A percentile compares a stretch with the other conserved stretches of the same genome.
Conservation (phyloP, 2,113 vertebrate genomes). For the Gymnogyps californianus region DNA sequence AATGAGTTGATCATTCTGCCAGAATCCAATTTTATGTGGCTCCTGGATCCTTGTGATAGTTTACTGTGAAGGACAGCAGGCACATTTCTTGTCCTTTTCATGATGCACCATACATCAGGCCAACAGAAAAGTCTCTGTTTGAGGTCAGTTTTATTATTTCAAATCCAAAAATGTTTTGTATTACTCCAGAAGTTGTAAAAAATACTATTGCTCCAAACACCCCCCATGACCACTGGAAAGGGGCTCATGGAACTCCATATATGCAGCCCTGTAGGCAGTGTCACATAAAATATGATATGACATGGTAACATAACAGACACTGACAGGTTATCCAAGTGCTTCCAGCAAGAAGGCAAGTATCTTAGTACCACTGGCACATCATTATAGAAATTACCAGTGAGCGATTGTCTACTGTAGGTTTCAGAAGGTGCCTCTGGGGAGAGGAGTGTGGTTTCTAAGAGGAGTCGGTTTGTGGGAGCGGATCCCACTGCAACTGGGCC, state of each 20-base stretch:
- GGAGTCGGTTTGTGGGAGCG: background rate
- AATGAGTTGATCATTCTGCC: slow-evolving; percentile 24
- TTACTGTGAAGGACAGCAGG: background rate
- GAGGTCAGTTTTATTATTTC: background rate
- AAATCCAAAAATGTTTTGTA: background rate
- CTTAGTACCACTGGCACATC: slow-evolving; percentile 35
- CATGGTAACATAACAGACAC: slow-evolving; percentile 63
- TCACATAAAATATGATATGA: slow-evolving; percentile 60
- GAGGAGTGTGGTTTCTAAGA: background rate
- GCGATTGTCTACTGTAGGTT: slow-evolving; percentile 28
- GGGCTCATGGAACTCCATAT: slow-evolving; percentile 12
- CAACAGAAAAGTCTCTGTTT: background rate
- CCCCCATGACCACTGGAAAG: background rate
- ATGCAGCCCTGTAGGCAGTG: slow-evolving; percentile 45
- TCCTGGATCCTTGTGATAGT: slow-evolving; percentile 5
- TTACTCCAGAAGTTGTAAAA: slow-evolving; percentile 8
- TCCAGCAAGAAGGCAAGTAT: slow-evolving; percentile 47
- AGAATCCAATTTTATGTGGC: background rate
- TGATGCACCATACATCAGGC: background rate
- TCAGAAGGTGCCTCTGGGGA: slow-evolving; percentile 36
- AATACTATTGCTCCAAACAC: background rate
- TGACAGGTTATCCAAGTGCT: slow-evolving; percentile 63
- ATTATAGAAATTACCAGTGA: slow-evolving; percentile 62
- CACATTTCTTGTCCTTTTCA: background rate
- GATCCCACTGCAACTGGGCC: background rate